phyloP scores from a whole-genome alignment of 2,888 invertebrate genomes.

The Cetonia aurata region DNA sequence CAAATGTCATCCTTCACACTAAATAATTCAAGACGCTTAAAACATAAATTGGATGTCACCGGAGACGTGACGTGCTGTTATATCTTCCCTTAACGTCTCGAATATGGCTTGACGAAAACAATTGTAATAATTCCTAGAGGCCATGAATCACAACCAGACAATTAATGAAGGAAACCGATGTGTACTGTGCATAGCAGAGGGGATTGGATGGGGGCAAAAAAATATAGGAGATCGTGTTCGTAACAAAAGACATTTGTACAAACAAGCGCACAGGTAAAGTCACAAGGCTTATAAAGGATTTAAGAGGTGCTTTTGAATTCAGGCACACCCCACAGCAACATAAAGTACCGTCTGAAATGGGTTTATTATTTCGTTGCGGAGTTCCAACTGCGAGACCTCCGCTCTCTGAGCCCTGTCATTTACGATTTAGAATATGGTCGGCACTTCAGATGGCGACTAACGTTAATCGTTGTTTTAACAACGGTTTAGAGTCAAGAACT shows the following conservation, averaged over 20 bases:
- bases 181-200: constrained; percentile 12
- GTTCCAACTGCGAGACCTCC: constrained; percentile 44
- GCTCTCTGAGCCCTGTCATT: constrained; percentile 40
- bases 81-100: constrained; percentile 10
- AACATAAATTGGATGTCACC: constrained; percentile 36
- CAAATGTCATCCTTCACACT: constrained; percentile 8
- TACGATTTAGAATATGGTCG: constrained; percentile 45
- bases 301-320: constrained; percentile 40
- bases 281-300: constrained; percentile 39
- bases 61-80: constrained; percentile 6
- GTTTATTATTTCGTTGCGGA: constrained; percentile 43
- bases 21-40: constrained; percentile 13
- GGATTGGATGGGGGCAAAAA: constrained; percentile 8
- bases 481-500: constrained; percentile 8
- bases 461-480: constrained; percentile 30
- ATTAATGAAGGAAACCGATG: constrained; percentile 35
- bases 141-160: constrained; percentile 35
- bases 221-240: constrained; percentile 35
- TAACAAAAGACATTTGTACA: constrained; percentile 39
- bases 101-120: constrained; percentile 22
- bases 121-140: constrained; percentile 29
- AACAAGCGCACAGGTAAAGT: constrained; percentile 40
- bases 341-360: constrained; percentile 41
- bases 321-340: constrained; percentile 40
- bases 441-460: constrained; percentile 43